Base-by-base conservation (phyloP, 1,140 invertebrate species). In the Thaumatotibia leucotreta region DNA sequence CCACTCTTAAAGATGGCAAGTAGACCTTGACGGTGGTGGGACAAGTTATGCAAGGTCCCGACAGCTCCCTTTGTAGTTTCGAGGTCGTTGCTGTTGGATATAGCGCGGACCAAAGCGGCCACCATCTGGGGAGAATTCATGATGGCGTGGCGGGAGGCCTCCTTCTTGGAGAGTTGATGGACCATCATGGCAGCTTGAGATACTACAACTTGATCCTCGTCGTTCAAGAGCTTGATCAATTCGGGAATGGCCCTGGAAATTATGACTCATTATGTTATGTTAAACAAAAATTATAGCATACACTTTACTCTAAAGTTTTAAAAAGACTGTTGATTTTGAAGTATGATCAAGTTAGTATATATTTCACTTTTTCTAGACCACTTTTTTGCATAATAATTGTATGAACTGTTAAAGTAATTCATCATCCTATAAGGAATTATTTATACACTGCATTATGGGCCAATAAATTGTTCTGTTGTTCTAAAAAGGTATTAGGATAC, bases 161-260 rank as follows among this genome's bases (percentile, higher is more conserved):
- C 98, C 89, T 99, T 99, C 93, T 99, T 99, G 1, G 97, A 99
- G 65, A 99, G 92, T 84, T 99, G 98, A 83, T 99, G 98, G 0
- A 99, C 98, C 97, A 99, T 98, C 97, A 99, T 99, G 54, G 98
- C 98, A 39, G 98, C 98, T 84, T 99, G 97, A 6, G 97, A 98
- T 0, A 99, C 98, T 4, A 99, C 97, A n/a, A 98, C 97, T 91
- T 99, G 98, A 92, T 99, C 98, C 91, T 99, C 98, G 87, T 99
- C 97, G 80, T 98, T 99, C 64, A 99, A 90, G n/a, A 99, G 93
- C 86, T 99, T 99, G 64, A 99, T 99, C 87, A 99, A 94, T 91
- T 99, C 98, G 0, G 99, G 99, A 85, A 99, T 98, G 63, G 98
- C 98, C 67, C 97, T 92, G 71, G 11, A 79, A 78, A 29, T 20